Evolutionary conservation across 2,113 vertebrate species (phyloP), one percentile per base, ranked within the genome.

Genomic region (Lathamus discolor): DNA sequence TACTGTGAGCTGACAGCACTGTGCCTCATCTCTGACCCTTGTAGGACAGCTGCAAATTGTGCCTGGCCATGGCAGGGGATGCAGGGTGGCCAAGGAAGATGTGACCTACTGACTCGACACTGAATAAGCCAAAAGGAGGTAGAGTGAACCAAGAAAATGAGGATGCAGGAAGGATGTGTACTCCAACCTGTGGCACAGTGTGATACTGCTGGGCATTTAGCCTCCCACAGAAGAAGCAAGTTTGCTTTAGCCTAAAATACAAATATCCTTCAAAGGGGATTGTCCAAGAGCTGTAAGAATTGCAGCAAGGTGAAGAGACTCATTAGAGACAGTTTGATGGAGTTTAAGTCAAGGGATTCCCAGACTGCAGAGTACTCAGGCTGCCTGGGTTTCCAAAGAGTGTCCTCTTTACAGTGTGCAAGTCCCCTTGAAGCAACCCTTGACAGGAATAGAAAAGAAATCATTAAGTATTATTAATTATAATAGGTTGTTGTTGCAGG

Each of bases 391-490:
- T 96, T 73, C 92, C 81, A 35, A 64, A 78, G 86, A 94, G 66
- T 2, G 0, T 59, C 49, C 74, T 94, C 77, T 75, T 83, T 55
- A 61, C 22, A 0, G 33, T 2, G 33, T 28, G 46, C 4, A 0
- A 79, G 91, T 89, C 96, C 95, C 96, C 93, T 94, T 88, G 83
- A 79, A 82, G 74, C 76, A 95, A n/a, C 52, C 43, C 95, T 94
- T 86, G 90, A 83, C 52, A 70, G 83, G 70, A 95, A 91, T 31
- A 93, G 86, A 91, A 85, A 86, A 90, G 78, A 83, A 92, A 85
- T 82, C 68, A 72, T 95, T 70, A 86, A 87, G 93, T 94, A 83
- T 74, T 95, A 94, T 96, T 91, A 96, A 93, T 94, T 95, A 73
- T 85, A 91, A 96, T 93, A 44, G 78, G 52, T 86, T 93, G 93